These are phyloP conservation scores for Pantala flavescens DNA, from an alignment of 1,140 invertebrate species.

Conservation along the genomic window DNA sequence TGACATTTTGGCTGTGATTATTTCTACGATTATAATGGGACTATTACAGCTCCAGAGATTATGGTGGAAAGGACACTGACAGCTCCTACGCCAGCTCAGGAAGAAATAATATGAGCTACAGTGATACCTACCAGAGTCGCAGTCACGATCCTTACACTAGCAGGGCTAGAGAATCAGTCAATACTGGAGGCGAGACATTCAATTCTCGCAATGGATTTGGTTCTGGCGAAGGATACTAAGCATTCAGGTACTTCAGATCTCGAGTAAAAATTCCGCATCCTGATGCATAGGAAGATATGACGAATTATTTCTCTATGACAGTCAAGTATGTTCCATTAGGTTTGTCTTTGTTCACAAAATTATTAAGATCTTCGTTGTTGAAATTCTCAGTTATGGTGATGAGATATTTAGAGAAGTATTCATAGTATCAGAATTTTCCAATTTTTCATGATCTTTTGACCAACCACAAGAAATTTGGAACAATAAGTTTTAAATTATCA, in stretches of 20 bases:
- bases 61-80: conserved; percentile 18
- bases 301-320: background rate
- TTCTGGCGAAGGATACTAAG: conserved; percentile 21
- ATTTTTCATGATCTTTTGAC: background rate
- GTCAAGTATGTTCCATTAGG: background rate
- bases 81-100: conserved; percentile 17
- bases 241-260: background rate
- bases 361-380: background rate
- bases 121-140: background rate
- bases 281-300: background rate
- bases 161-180: background rate
- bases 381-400: background rate
- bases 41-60: conserved; percentile 22
- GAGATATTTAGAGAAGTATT: background rate
- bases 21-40: conserved; percentile 17
- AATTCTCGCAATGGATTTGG: conserved; percentile 16
- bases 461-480: background rate
- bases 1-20: conserved; percentile 14
- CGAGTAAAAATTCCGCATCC: background rate
- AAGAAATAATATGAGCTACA: conserved; percentile 4
- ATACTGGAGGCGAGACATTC: background rate
- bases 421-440: background rate
- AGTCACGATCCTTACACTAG: conserved; percentile 4
- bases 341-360: background rate
- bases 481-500: too few species aligned